phyloP scores from a whole-genome alignment of 2,888 invertebrate genomes.

The Synanthedon andrenaeformis region DNA sequence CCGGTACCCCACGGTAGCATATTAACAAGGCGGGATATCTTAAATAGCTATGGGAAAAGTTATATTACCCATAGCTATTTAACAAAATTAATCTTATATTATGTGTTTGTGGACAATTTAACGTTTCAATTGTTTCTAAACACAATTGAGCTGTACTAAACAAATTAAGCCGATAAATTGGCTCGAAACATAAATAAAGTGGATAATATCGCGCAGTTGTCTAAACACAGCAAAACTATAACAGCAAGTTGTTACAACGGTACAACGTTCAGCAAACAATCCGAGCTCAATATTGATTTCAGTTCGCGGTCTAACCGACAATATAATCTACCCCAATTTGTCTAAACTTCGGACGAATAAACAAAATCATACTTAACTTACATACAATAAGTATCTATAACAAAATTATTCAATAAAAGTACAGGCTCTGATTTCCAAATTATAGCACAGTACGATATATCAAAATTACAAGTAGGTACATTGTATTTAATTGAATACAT shows the following conservation, averaged over 20 bases:
- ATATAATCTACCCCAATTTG: constrained; percentile 57
- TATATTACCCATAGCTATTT: no score
- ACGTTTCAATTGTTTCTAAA: background rate
- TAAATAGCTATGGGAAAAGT: no score
- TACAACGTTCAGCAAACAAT: constrained; percentile 41
- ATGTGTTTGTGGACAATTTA: no score
- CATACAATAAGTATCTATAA: background rate
- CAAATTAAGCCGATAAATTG: background rate
- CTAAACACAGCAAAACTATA: constrained; percentile 24
- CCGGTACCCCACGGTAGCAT: no score
- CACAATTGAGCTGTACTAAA: background rate
- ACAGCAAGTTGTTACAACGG: constrained; percentile 41
- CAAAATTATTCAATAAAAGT: background rate
- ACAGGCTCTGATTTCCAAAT: no score
- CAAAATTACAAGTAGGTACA: no score
- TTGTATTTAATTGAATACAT: no score
- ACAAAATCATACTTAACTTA: constrained; percentile 14
- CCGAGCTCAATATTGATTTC: constrained; percentile 48
- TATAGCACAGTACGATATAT: no score
- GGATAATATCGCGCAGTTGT: background rate
- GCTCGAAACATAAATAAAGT: background rate
- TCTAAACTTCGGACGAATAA: constrained; percentile 34
- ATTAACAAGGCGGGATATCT: no score
- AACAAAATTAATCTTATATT: no score
- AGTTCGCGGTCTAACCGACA: constrained; percentile 30